Evolutionary conservation across 1,140 invertebrate genomes (phyloP).

Genomic region (Nylanderia fulva): DNA sequence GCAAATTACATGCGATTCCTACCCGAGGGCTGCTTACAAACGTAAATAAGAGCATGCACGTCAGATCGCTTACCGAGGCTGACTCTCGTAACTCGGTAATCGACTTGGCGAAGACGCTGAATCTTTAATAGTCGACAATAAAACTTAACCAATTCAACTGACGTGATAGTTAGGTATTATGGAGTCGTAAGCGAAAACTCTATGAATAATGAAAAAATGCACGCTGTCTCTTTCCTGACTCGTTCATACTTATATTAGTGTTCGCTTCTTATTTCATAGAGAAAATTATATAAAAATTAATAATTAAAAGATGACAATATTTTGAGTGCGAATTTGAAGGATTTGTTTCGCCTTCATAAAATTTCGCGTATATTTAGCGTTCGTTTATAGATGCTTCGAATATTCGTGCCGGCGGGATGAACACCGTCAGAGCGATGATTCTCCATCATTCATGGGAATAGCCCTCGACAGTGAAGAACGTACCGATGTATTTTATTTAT

Average conservation of each 20-base stretch:
- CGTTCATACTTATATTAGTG: background rate
- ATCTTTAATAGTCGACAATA: background rate
- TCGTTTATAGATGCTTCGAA: slow-evolving; percentile 18
- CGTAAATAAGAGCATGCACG: slow-evolving; percentile 37
- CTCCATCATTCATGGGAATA: slow-evolving; percentile 22
- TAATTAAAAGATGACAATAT: background rate
- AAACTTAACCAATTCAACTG: background rate
- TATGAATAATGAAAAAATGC: background rate
- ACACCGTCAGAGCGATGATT: background rate
- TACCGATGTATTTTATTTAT: slow-evolving; percentile 58
- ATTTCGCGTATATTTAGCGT: background rate
- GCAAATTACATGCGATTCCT: slow-evolving; percentile 47
- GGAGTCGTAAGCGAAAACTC: background rate
- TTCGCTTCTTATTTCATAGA: background rate
- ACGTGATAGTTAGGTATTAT: background rate
- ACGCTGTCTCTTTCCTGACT: background rate
- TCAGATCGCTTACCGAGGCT: background rate
- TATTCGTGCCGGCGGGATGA: slow-evolving; percentile 1
- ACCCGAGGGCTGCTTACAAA: slow-evolving; percentile 43
- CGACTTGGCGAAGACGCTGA: background rate
- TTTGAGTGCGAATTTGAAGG: background rate
- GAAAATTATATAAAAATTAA: background rate
- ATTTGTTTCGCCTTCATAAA: background rate
- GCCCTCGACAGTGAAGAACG: slow-evolving; percentile 39
- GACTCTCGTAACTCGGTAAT: background rate